Base-by-base conservation (phyloP, 2,113 vertebrate genomes). In the Macrotis lagotis region DNA sequence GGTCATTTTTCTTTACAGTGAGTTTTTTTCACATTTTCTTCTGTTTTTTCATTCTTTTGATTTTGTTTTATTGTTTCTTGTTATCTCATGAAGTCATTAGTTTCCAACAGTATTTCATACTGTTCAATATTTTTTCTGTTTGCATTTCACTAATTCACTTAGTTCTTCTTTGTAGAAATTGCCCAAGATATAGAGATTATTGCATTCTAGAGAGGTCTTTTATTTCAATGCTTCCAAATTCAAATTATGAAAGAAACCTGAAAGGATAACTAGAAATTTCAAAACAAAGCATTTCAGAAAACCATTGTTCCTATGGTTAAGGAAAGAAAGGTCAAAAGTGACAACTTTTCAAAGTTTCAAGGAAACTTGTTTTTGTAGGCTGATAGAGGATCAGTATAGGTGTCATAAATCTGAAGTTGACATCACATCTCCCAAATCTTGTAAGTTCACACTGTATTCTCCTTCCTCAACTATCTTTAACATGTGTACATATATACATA, bases 271-370 rank as follows among this genome's bases (percentile, higher is more conserved):
- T 66, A n/a, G 59, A n/a, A 14, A 66, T 66, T 66, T 12, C 12
- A 37, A 66, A 66, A 37, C n/a, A 66, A 66, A 37, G 11, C 59
- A 66, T 66, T 66, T 14, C 14, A n/a, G 14, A 66, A 66, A 66
- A 37, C 6, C 59, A 93, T 50, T 12, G 50, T 49, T 92, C 94
- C 48, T 95, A 93, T 49, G 52, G 59, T 11, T 93, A 66, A 22
- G 49, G 49, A 91, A 49, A 31, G 26, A 66, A 74, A 51, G 22
- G 24, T 91, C 50, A 89, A 74, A 89, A 53, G 51, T 91, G 50
- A 92, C 16, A 26, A 53, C 19, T 91, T 96, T 92, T 5, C 0
- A 10, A 8, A 90, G 66, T 92, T 50, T 95, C 92, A 91, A 91
- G 2, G n/a, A 89, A 53, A 47, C 66, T 91, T 93, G 89, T 8